Evolutionary conservation across 2,113 vertebrate species (phyloP).

Genomic region (Porphyrio hochstetteri): DNA sequence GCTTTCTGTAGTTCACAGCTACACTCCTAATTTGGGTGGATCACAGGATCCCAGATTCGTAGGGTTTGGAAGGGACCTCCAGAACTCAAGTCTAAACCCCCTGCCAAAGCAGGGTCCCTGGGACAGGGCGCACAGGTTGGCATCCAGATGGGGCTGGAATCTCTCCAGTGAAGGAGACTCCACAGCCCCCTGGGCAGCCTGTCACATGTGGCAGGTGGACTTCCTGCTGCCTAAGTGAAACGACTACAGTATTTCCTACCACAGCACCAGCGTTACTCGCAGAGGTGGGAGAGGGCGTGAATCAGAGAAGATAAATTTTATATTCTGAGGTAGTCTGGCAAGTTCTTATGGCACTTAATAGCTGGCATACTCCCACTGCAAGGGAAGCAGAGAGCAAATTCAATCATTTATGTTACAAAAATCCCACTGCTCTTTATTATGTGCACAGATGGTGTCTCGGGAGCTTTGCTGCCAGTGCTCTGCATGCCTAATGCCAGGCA

Average conservation of each 20-base stretch:
- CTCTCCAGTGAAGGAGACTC: too few relatives aligned
- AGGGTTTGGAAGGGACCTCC: too few relatives aligned
- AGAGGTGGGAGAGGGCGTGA: constrained; percentile 31
- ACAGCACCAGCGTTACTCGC: not conserved
- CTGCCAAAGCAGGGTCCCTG: too few relatives aligned
- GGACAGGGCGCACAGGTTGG: too few relatives aligned
- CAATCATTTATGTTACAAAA: constrained; percentile 64
- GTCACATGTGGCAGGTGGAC: not conserved
- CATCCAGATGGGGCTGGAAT: too few relatives aligned
- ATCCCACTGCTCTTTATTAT: constrained; percentile 53
- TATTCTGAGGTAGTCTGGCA: constrained; percentile 49
- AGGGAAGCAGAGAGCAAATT: constrained; percentile 60
- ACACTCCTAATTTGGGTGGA: not conserved
- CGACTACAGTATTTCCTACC: not conserved
- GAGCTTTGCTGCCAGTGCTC: constrained; percentile 61
- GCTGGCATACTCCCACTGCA: constrained; percentile 56
- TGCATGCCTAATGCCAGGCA: constrained; percentile 56
- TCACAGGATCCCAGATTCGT: not conserved
- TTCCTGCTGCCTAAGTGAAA: not conserved
- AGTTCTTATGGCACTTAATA: constrained; percentile 64
- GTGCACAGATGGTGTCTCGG: constrained; percentile 58
- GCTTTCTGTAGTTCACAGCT: not conserved
- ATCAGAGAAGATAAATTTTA: constrained; percentile 33
- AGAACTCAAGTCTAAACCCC: too few relatives aligned
- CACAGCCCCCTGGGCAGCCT: too few relatives aligned